A percentile compares a stretch with the other conserved stretches of the same genome.
These are phyloP conservation scores for Parazoanthus atlanticus DNA, from an alignment of 92 coral and sea anemone species.

Conservation along the genomic window DNA sequence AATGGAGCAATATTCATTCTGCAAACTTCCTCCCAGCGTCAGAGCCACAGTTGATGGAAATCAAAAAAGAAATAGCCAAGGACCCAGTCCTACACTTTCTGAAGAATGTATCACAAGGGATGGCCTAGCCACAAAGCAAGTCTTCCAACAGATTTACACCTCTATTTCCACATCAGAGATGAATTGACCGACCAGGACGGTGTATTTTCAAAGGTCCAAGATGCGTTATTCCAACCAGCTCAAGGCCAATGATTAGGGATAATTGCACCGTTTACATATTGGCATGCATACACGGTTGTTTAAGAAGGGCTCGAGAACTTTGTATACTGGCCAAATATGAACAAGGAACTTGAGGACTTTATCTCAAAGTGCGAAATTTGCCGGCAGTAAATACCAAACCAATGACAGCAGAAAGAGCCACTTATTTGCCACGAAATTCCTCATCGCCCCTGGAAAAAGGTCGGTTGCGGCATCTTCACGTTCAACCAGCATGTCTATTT, in stretches of 20 bases:
- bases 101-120: slow-evolving; percentile 49
- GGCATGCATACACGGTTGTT: slow-evolving; percentile 44
- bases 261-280: slow-evolving; percentile 47
- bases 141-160: slow-evolving; percentile 40
- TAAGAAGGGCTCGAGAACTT: slow-evolving; percentile 57
- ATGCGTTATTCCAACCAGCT: slow-evolving; percentile 16
- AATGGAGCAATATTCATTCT: slow-evolving; percentile 41
- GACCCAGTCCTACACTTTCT: slow-evolving; percentile 47
- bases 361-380: slow-evolving; percentile 52
- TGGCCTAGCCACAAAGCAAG: slow-evolving; percentile 50
- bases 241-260: slow-evolving; percentile 46
- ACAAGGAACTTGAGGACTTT: slow-evolving; percentile 29
- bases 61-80: slow-evolving; percentile 54
- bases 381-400: slow-evolving; percentile 36
- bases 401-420: slow-evolving; percentile 53
- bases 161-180: slow-evolving; percentile 43
- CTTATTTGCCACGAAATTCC: slow-evolving; percentile 52
- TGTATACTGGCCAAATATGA: slow-evolving; percentile 55
- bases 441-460: slow-evolving; percentile 45
- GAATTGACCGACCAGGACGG: slow-evolving; percentile 50
- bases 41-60: slow-evolving; percentile 52
- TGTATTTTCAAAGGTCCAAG: not conserved
- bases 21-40: slow-evolving; percentile 49
- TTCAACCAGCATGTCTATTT: too few relatives aligned
- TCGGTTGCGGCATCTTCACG: slow-evolving; percentile 48